These are phyloP conservation scores for Hyphantria cunea DNA, from an alignment of 1,140 invertebrate genomes.

Conservation along the genomic window DNA sequence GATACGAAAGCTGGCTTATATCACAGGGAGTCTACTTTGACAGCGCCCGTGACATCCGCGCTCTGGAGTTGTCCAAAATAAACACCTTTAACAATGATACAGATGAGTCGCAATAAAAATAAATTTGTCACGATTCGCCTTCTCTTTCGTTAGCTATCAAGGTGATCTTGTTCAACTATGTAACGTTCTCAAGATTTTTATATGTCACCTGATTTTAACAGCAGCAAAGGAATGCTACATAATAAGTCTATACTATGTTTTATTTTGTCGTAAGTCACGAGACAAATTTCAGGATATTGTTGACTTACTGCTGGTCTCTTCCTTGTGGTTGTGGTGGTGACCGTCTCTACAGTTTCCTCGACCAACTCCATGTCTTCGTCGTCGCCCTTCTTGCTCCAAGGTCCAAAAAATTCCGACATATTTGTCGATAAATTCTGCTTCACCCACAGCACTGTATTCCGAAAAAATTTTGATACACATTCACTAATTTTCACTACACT, in stretches of 20 bases:
- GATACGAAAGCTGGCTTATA: constrained; percentile 57
- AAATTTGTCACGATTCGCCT: constrained; percentile 39
- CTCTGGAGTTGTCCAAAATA: constrained; percentile 62
- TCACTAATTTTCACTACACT: constrained; percentile 51
- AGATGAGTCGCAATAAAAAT: constrained; percentile 47
- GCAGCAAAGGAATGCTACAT: background rate
- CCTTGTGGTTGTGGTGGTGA: constrained; percentile 61
- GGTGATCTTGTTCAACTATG: constrained; percentile 16
- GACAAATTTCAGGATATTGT: constrained; percentile 15
- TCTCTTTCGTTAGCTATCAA: constrained; percentile 27
- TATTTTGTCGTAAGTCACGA: no score
- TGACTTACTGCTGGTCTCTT: constrained; percentile 52
- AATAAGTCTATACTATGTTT: no score
- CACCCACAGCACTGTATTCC: constrained; percentile 54
- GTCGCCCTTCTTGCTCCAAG: constrained; percentile 54
- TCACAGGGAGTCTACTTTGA: constrained; percentile 55
- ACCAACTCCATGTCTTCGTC: constrained; percentile 52
- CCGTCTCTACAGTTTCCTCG: constrained; percentile 63
- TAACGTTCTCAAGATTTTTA: constrained; percentile 12
- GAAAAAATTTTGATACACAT: constrained; percentile 52
- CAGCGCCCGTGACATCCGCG: constrained; percentile 65
- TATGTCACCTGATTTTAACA: constrained; percentile 17
- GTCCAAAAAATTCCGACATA: constrained; percentile 74
- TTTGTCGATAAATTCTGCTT: constrained; percentile 38
- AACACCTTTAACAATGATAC: constrained; percentile 63